Conservation (phyloP, 2,797 vertebrate species). For the Graptemys geographica region DNA sequence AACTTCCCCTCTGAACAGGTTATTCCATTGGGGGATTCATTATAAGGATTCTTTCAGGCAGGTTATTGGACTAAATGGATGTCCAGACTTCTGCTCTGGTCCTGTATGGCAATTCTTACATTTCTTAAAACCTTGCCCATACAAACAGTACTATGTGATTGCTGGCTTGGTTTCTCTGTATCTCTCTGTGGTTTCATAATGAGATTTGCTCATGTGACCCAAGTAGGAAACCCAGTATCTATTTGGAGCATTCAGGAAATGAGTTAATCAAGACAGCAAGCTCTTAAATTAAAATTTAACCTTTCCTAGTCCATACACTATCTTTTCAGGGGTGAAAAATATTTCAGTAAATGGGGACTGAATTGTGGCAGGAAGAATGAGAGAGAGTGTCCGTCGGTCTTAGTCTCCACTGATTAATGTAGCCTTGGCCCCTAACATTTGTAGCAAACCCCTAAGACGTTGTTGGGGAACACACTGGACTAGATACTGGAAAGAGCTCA, state of each 20-base stretch:
- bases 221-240: slow-evolving; percentile 31
- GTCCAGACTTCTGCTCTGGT: background rate
- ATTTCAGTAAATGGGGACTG: background rate
- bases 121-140: background rate
- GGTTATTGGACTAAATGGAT: background rate
- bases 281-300: background rate
- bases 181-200: background rate
- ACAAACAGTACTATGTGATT: background rate
- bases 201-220: background rate
- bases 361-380: background rate
- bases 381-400: background rate
- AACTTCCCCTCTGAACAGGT: background rate
- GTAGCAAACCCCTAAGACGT: background rate
- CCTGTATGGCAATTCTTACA: background rate
- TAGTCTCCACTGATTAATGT: background rate
- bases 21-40: background rate
- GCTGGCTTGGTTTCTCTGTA: rapidly evolving
- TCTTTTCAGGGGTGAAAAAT: background rate
- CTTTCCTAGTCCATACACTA: background rate
- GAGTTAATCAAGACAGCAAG: background rate
- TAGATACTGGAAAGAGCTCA: background rate
- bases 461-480: background rate
- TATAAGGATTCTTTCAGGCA: background rate
- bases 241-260: slow-evolving; percentile 33
- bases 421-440: background rate